phyloP scores from a whole-genome alignment of 2,113 vertebrate species.

The Dipodomys spectabilis region DNA sequence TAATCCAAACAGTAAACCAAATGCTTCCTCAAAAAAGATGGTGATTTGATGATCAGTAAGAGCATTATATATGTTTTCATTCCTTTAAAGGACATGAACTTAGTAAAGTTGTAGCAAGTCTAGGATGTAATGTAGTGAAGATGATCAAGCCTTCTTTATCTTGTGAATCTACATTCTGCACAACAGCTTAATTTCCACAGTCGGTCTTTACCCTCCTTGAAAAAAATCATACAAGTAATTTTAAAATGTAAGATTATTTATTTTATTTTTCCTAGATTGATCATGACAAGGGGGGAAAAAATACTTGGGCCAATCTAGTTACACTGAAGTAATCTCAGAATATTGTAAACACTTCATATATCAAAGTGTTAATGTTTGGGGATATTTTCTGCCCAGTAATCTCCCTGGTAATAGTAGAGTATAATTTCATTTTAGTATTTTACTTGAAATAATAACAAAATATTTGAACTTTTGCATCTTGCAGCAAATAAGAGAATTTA shows the following conservation, averaged over 20 bases:
- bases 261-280: neutral
- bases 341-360: neutral
- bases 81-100: too few species aligned
- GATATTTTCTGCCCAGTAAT: neutral
- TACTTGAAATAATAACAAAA: neutral
- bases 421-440: neutral
- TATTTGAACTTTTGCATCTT: neutral
- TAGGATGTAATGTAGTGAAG: too few species aligned
- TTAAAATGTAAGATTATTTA: neutral
- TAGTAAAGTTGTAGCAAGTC: neutral
- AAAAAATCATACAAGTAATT: neutral
- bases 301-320: neutral
- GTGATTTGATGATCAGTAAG: neutral
- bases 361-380: neutral
- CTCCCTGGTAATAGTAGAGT: neutral
- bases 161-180: neutral
- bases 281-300: neutral
- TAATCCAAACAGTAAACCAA: neutral
- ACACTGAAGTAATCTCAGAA: neutral
- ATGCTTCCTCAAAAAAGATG: neutral
- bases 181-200: neutral
- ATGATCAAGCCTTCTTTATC: neutral
- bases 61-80: rapidly evolving
- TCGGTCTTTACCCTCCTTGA: neutral
- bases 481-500: neutral